Conservation (phyloP, 2,888 invertebrate genomes). For the Phortica magna region DNA sequence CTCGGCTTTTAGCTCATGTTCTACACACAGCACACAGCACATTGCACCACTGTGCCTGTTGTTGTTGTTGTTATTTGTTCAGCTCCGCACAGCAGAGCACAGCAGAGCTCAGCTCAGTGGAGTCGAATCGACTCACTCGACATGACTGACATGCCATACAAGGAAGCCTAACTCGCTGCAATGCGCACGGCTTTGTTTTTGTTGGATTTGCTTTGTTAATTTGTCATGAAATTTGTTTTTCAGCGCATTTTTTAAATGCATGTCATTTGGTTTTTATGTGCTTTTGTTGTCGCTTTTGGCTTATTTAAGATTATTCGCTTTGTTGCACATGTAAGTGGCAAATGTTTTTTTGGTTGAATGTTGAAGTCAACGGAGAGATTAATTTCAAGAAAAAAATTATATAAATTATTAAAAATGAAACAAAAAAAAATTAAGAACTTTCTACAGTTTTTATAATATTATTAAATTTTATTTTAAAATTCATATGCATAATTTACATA, state of each 20-base stretch:
- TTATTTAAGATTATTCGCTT: background rate
- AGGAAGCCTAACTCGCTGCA: conserved; percentile 61
- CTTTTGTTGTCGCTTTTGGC: conserved; percentile 10
- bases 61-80: conserved; percentile 7
- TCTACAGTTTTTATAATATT: too few species aligned
- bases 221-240: conserved; percentile 64
- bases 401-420: background rate
- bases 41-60: background rate
- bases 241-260: conserved; percentile 59
- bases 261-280: conserved; percentile 28
- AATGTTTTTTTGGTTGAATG: background rate
- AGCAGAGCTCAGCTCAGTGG: conserved; percentile 36
- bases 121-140: conserved; percentile 8
- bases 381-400: background rate
- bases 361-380: background rate
- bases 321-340: background rate
- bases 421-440: too few species aligned
- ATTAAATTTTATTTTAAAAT: too few species aligned
- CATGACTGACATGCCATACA: conserved; percentile 62
- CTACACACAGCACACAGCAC: background rate
- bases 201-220: conserved; percentile 58
- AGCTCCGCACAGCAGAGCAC: background rate
- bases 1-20: conserved; percentile 52
- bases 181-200: conserved; percentile 33
- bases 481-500: too few species aligned